Percentiles rank a stretch among this genome's conserved stretches.
These are phyloP conservation scores for Coelopa frigida DNA, from an alignment of 1,140 invertebrate genomes.

Conservation along the genomic window DNA sequence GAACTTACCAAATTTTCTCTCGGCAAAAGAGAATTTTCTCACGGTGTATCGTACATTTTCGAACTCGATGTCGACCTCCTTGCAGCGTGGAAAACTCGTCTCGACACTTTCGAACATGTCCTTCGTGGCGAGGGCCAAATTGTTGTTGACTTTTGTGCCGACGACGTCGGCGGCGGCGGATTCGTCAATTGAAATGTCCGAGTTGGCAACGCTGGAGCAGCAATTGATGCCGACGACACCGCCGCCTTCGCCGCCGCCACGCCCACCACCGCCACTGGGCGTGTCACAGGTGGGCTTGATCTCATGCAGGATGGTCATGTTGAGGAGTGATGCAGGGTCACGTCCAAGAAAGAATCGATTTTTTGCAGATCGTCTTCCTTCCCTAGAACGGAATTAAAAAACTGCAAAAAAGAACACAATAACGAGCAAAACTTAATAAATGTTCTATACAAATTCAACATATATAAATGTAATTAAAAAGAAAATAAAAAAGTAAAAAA, in stretches of 20 bases:
- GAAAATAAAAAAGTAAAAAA: too few relatives aligned
- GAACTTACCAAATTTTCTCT: conserved; percentile 37
- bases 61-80: conserved; percentile 58
- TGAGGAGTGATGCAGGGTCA: background rate
- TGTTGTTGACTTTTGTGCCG: conserved; percentile 27
- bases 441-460: too few relatives aligned
- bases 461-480: too few relatives aligned
- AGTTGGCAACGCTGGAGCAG: conserved; percentile 29
- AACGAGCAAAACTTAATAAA: too few relatives aligned
- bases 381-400: too few relatives aligned
- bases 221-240: conserved; percentile 32
- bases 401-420: too few relatives aligned
- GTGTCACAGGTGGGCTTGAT: conserved; percentile 31
- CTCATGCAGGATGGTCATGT: conserved; percentile 40
- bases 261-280: conserved; percentile 25
- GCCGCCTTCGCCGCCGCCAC: conserved; percentile 15
- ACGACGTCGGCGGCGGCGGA: conserved; percentile 20
- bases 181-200: conserved; percentile 34
- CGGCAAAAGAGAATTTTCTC: conserved; percentile 41
- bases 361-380: too few relatives aligned
- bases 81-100: conserved; percentile 37
- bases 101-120: conserved; percentile 16
- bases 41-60: conserved; percentile 56
- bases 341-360: too few relatives aligned
- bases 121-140: conserved; percentile 19